These are phyloP conservation scores for Phrixothrix hirtus DNA, from an alignment of 2,888 invertebrate genomes.

Conservation along the genomic window DNA sequence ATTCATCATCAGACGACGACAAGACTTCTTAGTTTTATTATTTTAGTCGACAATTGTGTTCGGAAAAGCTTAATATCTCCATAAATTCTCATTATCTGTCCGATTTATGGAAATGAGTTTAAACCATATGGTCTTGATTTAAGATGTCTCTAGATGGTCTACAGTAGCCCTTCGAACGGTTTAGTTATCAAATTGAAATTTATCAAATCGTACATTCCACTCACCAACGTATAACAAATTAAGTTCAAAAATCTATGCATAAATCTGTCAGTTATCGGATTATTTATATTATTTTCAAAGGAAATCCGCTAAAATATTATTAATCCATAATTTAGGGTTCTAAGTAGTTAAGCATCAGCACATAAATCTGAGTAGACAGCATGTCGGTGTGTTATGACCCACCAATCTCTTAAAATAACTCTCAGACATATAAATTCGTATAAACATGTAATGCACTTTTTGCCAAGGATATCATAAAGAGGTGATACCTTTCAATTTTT, in stretches of 20 bases:
- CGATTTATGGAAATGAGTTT: conserved; percentile 39
- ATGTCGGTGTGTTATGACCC: conserved; percentile 36
- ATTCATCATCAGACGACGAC: conserved; percentile 11
- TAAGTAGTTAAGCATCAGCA: conserved; percentile 33
- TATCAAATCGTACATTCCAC: no score
- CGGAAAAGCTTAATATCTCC: conserved; percentile 35
- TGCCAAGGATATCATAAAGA: conserved; percentile 16
- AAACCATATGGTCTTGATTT: conserved; percentile 16
- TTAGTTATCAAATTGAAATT: not conserved
- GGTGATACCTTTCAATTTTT: conserved; percentile 16
- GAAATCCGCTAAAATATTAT: conserved; percentile 40
- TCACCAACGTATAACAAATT: no score
- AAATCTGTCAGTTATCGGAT: conserved; percentile 21
- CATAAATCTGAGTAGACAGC: conserved; percentile 38
- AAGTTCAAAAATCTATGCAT: conserved; percentile 18
- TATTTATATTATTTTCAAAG: conserved; percentile 36
- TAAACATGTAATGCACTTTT: conserved; percentile 31
- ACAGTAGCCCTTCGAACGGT: not conserved
- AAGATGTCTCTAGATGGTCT: conserved; percentile 9
- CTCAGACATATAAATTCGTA: conserved; percentile 30
- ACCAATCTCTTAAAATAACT: conserved; percentile 38
- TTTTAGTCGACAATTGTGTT: conserved; percentile 16
- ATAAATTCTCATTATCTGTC: conserved; percentile 48
- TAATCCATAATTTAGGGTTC: conserved; percentile 40
- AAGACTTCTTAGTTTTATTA: conserved; percentile 19